phyloP scores from a whole-genome alignment of 2,797 vertebrate species.

The Megaceryle alcyon region DNA sequence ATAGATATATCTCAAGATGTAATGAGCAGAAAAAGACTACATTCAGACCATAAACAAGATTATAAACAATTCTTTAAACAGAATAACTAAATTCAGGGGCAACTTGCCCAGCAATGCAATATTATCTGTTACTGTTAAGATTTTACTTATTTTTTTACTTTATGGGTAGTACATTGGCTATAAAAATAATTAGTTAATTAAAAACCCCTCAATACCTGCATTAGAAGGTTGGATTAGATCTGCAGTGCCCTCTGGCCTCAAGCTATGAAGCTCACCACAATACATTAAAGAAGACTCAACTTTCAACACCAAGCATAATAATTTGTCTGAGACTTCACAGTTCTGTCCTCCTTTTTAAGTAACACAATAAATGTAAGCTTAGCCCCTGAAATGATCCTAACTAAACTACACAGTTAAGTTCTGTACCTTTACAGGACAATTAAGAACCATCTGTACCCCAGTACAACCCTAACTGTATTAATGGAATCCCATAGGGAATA shows the following conservation, averaged over 20 bases:
- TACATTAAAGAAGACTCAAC: not conserved
- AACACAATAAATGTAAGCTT: not conserved
- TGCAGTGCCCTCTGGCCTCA: not conserved
- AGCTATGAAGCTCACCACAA: not conserved
- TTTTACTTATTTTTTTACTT: not conserved
- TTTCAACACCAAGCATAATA: not conserved
- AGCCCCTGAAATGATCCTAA: not conserved
- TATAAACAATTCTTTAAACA: not conserved
- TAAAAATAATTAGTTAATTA: not conserved
- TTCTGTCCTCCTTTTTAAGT: not conserved
- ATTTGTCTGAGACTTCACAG: not conserved
- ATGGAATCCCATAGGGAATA: not conserved
- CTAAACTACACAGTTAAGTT: not conserved
- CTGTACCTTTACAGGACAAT: not conserved
- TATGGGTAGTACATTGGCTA: not conserved
- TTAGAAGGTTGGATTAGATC: not conserved
- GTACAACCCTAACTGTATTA: not conserved
- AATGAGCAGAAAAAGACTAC: not conserved
- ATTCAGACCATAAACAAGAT: not conserved
- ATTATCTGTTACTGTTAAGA: not conserved
- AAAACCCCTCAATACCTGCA: not conserved
- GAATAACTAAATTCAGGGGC: not conserved
- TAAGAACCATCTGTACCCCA: not conserved
- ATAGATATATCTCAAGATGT: not conserved
- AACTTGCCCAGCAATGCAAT: not conserved